Evolutionary conservation across 2,113 vertebrate species (phyloP).

Genomic region (Psammodynastes pulverulentus): DNA sequence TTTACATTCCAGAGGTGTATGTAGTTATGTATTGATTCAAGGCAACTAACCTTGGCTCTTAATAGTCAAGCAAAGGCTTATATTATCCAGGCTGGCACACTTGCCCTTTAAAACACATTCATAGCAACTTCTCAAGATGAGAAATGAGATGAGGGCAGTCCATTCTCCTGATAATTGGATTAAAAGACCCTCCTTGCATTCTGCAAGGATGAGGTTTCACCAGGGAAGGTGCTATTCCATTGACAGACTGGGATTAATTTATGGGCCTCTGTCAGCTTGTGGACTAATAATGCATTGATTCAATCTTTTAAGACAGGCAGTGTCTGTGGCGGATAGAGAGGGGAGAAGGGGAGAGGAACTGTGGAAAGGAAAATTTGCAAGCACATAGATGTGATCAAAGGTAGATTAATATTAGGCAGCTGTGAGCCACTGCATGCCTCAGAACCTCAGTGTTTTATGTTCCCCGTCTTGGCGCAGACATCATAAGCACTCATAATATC

Average conservation of each 20-base stretch:
- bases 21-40: neutral
- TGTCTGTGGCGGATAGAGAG: conserved; percentile 71
- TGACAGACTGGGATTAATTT: conserved; percentile 90
- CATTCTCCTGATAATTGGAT: conserved; percentile 74
- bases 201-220: conserved; percentile 64
- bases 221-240: conserved; percentile 63
- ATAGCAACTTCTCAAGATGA: conserved; percentile 23
- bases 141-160: conserved; percentile 46
- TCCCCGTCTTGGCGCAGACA: conserved; percentile 28
- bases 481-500: conserved; percentile 22
- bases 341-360: conserved; percentile 61
- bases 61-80: conserved; percentile 67
- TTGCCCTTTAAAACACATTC: conserved; percentile 60
- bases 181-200: conserved; percentile 62
- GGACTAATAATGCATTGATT: conserved; percentile 96
- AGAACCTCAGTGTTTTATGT: conserved; percentile 43
- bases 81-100: conserved; percentile 59
- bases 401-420: conserved; percentile 65
- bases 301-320: conserved; percentile 81
- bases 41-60: conserved; percentile 55
- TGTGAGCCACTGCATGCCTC: conserved; percentile 38
- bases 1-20: neutral
- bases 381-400: conserved; percentile 72
- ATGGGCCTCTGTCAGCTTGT: conserved; percentile 79
- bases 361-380: conserved; percentile 73